Percentiles rank a stretch among this genome's conserved stretches.
phyloP scores from a whole-genome alignment of 1,140 invertebrate genomes.

The Aphaenogaster ashmeadi region DNA sequence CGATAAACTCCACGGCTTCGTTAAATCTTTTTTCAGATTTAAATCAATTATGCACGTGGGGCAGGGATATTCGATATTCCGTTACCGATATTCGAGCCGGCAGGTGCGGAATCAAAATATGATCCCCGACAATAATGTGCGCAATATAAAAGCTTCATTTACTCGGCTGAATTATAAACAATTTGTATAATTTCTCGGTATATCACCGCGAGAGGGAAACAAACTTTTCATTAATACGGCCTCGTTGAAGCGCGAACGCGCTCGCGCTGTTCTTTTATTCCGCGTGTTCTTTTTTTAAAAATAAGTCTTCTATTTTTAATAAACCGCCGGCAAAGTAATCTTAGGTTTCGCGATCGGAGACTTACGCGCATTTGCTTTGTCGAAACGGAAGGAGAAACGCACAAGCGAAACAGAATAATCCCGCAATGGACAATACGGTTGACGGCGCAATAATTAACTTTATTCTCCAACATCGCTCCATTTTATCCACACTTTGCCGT shows the following conservation, averaged over 20 bases:
- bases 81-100: background rate
- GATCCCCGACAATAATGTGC: background rate
- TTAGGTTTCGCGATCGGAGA: background rate
- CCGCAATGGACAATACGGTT: slow-evolving; percentile 1
- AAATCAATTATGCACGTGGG: background rate
- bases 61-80: background rate
- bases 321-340: background rate
- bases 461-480: background rate
- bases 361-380: background rate
- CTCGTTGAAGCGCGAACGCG: background rate
- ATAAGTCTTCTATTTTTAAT: slow-evolving; percentile 17
- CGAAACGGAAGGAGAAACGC: background rate
- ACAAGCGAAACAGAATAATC: slow-evolving; percentile 17
- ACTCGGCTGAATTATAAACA: background rate
- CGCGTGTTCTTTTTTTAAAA: background rate
- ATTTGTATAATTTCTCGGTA: background rate
- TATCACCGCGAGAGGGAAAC: background rate
- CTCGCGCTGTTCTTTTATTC: background rate
- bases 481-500: slow-evolving; percentile 7
- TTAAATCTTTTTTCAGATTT: slow-evolving; percentile 15
- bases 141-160: background rate
- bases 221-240: background rate
- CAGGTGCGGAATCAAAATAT: slow-evolving; percentile 2
- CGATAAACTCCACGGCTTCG: background rate
- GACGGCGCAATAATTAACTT: slow-evolving; percentile 21